A percentile compares a stretch with the other conserved stretches of the same genome.
These are phyloP conservation scores for Geophilus truncorum DNA, from an alignment of 2,888 invertebrate genomes.

Conservation along the genomic window DNA sequence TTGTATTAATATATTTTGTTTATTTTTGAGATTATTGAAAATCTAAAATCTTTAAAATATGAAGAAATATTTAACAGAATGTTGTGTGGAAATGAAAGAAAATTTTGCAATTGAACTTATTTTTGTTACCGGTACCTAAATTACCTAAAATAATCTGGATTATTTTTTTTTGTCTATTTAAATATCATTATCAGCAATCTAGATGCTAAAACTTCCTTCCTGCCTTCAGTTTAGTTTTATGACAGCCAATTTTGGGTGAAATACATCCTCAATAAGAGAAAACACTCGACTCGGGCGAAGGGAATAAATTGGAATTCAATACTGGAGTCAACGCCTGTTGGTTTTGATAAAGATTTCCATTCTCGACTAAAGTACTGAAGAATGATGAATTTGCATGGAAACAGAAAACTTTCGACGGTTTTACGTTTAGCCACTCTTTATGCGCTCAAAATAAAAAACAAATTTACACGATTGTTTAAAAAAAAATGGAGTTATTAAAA, in stretches of 20 bases:
- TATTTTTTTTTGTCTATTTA: neutral
- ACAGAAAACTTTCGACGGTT: neutral
- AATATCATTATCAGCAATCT: neutral
- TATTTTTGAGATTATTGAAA: neutral
- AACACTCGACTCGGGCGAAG: neutral
- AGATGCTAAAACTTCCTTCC: neutral
- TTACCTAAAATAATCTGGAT: neutral
- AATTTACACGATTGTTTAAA: too few species aligned
- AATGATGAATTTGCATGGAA: neutral
- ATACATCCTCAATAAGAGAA: neutral
- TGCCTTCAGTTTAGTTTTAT: neutral
- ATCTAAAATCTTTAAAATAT: too few species aligned
- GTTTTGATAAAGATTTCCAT: neutral
- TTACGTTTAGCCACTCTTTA: neutral
- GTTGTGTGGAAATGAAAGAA: too few species aligned
- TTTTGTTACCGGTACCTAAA: too few species aligned
- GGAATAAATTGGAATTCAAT: conserved; percentile 13
- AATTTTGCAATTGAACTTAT: too few species aligned
- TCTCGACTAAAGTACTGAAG: neutral
- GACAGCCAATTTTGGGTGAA: neutral
- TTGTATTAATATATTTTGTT: neutral
- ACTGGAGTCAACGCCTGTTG: conserved; percentile 15
- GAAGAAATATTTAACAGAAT: too few species aligned
- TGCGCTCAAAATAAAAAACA: too few species aligned
- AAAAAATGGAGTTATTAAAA: too few species aligned